A percentile compares a stretch with the other conserved stretches of the same genome.
phyloP scores from a whole-genome alignment of 2,888 invertebrate genomes.

The Parnassius smintheus region DNA sequence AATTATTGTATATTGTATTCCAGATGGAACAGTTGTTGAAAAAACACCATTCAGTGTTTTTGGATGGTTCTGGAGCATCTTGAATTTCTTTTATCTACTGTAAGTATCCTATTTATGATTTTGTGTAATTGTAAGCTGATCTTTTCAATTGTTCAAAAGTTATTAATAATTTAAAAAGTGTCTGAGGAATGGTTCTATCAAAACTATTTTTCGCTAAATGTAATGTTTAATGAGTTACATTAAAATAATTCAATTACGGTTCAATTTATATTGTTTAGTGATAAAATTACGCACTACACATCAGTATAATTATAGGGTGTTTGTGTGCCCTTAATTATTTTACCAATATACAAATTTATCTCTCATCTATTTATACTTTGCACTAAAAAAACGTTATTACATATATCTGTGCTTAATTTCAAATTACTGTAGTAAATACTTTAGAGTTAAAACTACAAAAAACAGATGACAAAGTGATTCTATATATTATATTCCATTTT shows the following conservation, averaged over 20 bases:
- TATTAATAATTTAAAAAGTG: background rate
- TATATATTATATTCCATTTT: too few relatives aligned
- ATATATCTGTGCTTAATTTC: too few relatives aligned
- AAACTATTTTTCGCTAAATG: background rate
- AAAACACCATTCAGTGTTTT: slow-evolving; percentile 70
- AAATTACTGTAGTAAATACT: too few relatives aligned
- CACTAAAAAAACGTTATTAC: too few relatives aligned
- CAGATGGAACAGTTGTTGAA: slow-evolving; percentile 79
- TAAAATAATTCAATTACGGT: background rate
- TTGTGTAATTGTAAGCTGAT: too few relatives aligned
- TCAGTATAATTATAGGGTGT: too few relatives aligned
- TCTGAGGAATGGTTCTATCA: background rate
- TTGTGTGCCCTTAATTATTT: too few relatives aligned
- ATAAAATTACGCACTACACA: too few relatives aligned
- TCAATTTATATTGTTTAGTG: background rate
- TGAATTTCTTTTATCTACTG: slow-evolving; percentile 79
- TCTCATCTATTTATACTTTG: too few relatives aligned
- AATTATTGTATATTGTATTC: background rate
- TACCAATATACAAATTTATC: too few relatives aligned
- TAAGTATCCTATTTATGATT: slow-evolving; percentile 57
- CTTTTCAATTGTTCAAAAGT: background rate
- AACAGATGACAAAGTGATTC: too few relatives aligned
- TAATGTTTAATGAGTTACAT: background rate
- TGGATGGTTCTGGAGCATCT: slow-evolving; percentile 75
- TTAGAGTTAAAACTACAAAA: too few relatives aligned